These are phyloP conservation scores for Anseranas semipalmata DNA, from an alignment of 2,113 vertebrate genomes.

Conservation along the genomic window DNA sequence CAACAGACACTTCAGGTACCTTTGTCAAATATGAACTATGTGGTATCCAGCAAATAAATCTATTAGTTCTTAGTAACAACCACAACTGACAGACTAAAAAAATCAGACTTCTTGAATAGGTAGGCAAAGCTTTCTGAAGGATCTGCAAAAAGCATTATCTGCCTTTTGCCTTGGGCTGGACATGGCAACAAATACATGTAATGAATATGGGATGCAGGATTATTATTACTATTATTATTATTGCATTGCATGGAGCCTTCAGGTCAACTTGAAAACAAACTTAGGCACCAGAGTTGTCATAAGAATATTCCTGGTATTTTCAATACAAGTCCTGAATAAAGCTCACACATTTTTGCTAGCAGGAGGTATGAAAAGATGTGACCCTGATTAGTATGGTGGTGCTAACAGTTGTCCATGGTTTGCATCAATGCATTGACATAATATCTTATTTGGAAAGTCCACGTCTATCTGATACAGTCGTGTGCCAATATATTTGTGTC, in stretches of 20 bases:
- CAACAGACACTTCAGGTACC: conserved; percentile 17
- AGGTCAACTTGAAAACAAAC: not conserved
- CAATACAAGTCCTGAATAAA: not conserved
- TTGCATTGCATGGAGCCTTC: not conserved
- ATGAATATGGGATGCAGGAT: not conserved
- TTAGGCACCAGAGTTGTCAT: not conserved
- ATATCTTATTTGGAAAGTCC: not conserved
- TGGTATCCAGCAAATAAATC: conserved; percentile 18
- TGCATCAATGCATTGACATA: not conserved
- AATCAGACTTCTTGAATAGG: not conserved
- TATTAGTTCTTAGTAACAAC: conserved; percentile 11
- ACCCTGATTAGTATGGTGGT: not conserved
- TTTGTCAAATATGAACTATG: conserved; percentile 42
- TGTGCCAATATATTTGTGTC: conserved; percentile 4
- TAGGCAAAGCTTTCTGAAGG: not conserved
- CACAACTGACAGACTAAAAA: not conserved
- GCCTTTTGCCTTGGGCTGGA: not conserved
- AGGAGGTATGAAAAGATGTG: not conserved
- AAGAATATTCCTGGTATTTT: not conserved
- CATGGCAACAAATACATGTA: not conserved
- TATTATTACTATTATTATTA: no score
- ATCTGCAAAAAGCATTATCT: not conserved
- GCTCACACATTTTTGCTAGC: not conserved
- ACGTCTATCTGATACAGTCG: not conserved
- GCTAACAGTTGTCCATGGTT: not conserved